Evolutionary conservation across 2,888 invertebrate genomes (phyloP).

Genomic region (Thera britannica): DNA sequence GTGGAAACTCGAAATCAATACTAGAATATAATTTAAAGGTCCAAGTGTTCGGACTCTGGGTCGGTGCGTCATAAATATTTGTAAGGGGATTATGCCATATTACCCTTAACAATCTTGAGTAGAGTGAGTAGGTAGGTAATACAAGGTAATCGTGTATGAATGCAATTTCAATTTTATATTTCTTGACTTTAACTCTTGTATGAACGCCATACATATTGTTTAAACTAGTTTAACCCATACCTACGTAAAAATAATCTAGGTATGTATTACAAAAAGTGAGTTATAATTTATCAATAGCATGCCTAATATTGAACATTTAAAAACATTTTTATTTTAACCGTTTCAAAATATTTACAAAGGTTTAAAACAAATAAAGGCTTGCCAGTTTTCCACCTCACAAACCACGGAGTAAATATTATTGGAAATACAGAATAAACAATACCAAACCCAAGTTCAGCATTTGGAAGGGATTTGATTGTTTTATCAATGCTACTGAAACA

Average conservation of each 20-base stretch:
- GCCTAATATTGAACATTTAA: not conserved
- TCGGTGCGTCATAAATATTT: not conserved
- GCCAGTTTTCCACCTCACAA: slow-evolving; percentile 10
- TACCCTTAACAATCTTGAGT: too few species aligned
- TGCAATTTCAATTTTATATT: too few species aligned
- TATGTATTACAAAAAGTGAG: too few species aligned
- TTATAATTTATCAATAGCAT: too few species aligned
- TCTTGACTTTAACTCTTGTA: too few species aligned
- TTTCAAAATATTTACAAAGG: slow-evolving; percentile 17
- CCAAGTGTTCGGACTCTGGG: not conserved
- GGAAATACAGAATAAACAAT: slow-evolving; percentile 35
- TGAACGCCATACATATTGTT: too few species aligned
- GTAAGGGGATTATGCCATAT: too few species aligned
- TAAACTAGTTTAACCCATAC: too few species aligned
- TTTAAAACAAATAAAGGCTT: slow-evolving; percentile 17
- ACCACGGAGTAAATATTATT: slow-evolving; percentile 15
- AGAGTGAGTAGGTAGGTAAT: too few species aligned
- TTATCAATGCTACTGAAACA: slow-evolving; percentile 47
- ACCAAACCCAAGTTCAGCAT: slow-evolving; percentile 40
- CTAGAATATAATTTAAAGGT: slow-evolving; percentile 16
- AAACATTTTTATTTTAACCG: slow-evolving; percentile 2
- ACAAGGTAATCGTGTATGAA: too few species aligned
- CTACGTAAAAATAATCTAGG: too few species aligned
- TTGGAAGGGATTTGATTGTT: slow-evolving; percentile 47
- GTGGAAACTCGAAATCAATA: slow-evolving; percentile 75